These are phyloP conservation scores for Lindbergichthys nudifrons DNA, from an alignment of 2,797 vertebrate species.

Conservation along the genomic window DNA sequence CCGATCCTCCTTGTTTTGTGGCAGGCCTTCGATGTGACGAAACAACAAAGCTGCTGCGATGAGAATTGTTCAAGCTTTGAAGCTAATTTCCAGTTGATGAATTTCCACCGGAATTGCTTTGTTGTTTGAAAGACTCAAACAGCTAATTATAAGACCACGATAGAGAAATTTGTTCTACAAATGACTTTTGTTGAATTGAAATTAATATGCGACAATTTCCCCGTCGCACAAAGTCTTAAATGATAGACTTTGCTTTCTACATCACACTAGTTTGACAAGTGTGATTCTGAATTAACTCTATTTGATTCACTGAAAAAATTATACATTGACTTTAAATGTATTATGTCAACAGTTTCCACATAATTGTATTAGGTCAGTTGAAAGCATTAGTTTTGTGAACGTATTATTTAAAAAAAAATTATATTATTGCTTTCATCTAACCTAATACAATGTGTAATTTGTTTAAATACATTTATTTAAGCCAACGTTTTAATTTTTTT, in stretches of 20 bases:
- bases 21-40: conserved; percentile 18
- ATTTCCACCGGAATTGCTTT: conserved; percentile 24
- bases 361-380: no score
- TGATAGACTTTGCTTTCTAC: background rate
- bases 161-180: conserved; percentile 21
- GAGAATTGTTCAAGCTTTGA: conserved; percentile 13
- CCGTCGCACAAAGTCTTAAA: conserved; percentile 2
- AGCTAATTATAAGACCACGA: conserved; percentile 13
- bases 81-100: conserved; percentile 27
- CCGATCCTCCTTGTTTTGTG: conserved; percentile 10
- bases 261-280: conserved; percentile 22
- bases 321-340: no score
- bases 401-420: no score
- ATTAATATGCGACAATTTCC: conserved; percentile 9
- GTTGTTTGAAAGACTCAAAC: conserved; percentile 40
- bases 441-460: no score
- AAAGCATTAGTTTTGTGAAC: no score
- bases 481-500: no score
- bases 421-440: no score
- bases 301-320: conserved; percentile 13
- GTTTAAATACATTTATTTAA: no score
- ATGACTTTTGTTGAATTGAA: conserved; percentile 13
- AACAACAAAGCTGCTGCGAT: conserved; percentile 14
- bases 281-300: conserved; percentile 29
- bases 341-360: no score